These are phyloP conservation scores for Pelusios castaneus DNA, from an alignment of 2,113 vertebrate genomes.

Conservation along the genomic window DNA sequence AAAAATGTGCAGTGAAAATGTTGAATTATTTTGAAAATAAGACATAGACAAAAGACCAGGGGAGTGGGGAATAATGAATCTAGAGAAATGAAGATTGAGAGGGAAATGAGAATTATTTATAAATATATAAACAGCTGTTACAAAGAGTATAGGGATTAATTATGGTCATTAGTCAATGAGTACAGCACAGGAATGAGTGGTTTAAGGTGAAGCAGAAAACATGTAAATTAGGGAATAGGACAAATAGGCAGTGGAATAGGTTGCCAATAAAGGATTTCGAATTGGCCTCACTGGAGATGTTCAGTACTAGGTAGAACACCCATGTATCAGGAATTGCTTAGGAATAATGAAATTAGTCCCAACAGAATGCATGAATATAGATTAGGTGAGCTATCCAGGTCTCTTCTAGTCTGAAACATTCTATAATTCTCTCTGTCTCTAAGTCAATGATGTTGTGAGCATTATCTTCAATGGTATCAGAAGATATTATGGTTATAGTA, in stretches of 20 bases:
- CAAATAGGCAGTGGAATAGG: neutral
- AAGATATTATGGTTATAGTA: neutral
- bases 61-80: neutral
- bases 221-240: neutral
- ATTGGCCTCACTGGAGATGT: neutral
- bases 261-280: neutral
- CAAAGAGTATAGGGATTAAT: neutral
- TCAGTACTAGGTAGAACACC: neutral
- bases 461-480: neutral
- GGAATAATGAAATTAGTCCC: neutral
- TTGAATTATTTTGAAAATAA: neutral
- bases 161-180: neutral
- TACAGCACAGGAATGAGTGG: neutral
- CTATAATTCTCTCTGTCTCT: neutral
- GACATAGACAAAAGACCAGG: neutral
- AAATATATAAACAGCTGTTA: neutral
- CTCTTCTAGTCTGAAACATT: neutral
- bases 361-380: neutral
- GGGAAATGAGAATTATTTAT: neutral
- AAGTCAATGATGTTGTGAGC: neutral
- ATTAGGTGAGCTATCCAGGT: neutral
- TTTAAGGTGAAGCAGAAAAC: neutral
- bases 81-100: neutral
- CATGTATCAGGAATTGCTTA: neutral
- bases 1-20: neutral